These are phyloP conservation scores for Octonoba sinensis DNA, from an alignment of 2,888 invertebrate genomes.

Conservation along the genomic window DNA sequence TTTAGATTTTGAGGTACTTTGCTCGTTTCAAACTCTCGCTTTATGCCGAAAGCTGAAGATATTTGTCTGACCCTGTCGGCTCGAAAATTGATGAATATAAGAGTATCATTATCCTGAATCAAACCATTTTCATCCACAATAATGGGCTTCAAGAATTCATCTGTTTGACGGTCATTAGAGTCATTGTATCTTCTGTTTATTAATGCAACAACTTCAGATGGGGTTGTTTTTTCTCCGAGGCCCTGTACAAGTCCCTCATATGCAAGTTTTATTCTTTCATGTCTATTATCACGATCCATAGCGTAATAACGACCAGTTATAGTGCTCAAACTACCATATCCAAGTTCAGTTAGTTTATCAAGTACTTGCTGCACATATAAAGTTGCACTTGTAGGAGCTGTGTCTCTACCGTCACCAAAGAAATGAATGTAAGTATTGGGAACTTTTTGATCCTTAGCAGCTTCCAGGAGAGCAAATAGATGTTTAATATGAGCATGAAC, in stretches of 20 bases:
- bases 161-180: constrained; percentile 69
- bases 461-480: constrained; percentile 71
- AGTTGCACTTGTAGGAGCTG: constrained; percentile 71
- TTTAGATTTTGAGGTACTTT: constrained; percentile 67
- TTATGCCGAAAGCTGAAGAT: constrained; percentile 70
- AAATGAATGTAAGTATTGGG: constrained; percentile 72
- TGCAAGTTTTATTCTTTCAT: constrained; percentile 70
- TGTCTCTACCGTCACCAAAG: constrained; percentile 72
- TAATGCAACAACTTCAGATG: constrained; percentile 67
- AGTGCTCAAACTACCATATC: constrained; percentile 69
- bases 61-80: constrained; percentile 73
- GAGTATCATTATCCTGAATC: constrained; percentile 71
- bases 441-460: constrained; percentile 71
- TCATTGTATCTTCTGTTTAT: constrained; percentile 67
- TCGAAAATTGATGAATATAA: constrained; percentile 73
- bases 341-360: constrained; percentile 63
- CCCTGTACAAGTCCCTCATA: constrained; percentile 72
- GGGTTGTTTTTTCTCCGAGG: constrained; percentile 69
- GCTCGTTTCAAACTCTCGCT: constrained; percentile 68
- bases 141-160: constrained; percentile 73
- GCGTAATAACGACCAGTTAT: constrained; percentile 72
- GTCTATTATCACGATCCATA: constrained; percentile 72
- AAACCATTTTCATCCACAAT: constrained; percentile 69
- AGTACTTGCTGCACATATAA: constrained; percentile 66
- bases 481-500: constrained; percentile 73